phyloP scores from a whole-genome alignment of 1,140 invertebrate species.

The Drosophila eugracilis region DNA sequence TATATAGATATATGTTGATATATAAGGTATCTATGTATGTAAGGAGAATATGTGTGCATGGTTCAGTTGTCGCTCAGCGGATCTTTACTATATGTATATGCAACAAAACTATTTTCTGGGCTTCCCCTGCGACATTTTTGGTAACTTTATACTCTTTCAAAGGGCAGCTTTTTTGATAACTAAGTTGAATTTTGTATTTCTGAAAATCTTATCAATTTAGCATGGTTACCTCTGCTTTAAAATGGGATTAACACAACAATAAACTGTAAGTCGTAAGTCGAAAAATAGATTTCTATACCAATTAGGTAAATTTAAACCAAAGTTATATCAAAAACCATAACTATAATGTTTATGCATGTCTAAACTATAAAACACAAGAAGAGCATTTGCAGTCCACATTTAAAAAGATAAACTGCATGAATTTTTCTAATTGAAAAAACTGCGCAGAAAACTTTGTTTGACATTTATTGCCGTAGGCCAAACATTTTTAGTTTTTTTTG shows the following conservation, averaged over 20 bases:
- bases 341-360: no score
- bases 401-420: no score
- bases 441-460: conserved; percentile 63
- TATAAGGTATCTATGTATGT: background rate
- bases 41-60: background rate
- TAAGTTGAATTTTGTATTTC: background rate
- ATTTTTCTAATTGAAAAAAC: conserved; percentile 75
- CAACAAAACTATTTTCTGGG: background rate
- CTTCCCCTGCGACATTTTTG: background rate
- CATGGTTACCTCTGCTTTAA: no score
- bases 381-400: conserved; percentile 9
- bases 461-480: conserved; percentile 78
- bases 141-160: background rate
- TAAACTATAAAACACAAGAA: no score
- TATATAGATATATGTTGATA: background rate
- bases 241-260: no score
- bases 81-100: conserved; percentile 10
- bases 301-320: no score
- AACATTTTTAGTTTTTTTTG: conserved; percentile 63
- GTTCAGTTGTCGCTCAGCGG: conserved; percentile 39
- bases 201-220: background rate
- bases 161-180: background rate
- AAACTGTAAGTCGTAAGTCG: no score
- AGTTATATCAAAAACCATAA: no score
- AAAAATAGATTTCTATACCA: no score